Conservation (phyloP, 2,797 vertebrate species). For the Agapornis canus region DNA sequence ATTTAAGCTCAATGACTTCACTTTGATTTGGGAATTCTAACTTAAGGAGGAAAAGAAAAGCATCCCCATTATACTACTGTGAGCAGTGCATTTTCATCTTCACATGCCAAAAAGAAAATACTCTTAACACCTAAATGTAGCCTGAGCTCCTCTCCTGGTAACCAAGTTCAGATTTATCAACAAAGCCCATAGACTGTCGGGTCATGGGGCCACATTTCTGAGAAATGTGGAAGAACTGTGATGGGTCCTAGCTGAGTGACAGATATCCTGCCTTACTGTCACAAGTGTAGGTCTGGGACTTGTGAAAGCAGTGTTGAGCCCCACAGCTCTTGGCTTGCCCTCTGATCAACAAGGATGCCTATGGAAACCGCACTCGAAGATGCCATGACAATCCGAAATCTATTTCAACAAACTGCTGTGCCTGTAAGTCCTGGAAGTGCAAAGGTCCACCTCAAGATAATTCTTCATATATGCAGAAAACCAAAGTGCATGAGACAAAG, state of each 20-base stretch:
- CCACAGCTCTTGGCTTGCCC: not conserved
- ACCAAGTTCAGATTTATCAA: not conserved
- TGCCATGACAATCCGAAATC: not conserved
- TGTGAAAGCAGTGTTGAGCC: not conserved
- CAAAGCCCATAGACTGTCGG: not conserved
- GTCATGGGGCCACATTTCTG: not conserved
- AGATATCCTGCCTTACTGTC: not conserved
- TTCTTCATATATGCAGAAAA: not conserved
- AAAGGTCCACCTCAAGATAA: not conserved
- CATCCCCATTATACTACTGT: not conserved
- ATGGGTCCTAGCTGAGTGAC: rapidly evolving
- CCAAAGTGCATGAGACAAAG: not conserved
- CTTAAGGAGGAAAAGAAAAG: not conserved
- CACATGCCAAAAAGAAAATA: not conserved
- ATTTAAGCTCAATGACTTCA: not conserved
- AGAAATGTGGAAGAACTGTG: not conserved
- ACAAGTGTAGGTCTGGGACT: not conserved
- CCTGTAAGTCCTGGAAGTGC: not conserved
- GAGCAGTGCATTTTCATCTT: not conserved
- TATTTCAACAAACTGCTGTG: not conserved
- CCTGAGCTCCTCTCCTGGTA: not conserved
- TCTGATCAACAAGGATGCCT: not conserved
- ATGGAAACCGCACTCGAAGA: not conserved
- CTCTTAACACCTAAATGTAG: not conserved
- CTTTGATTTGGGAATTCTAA: not conserved